Conservation (phyloP, 2,113 vertebrate genomes). For the Nibea albiflora region DNA sequence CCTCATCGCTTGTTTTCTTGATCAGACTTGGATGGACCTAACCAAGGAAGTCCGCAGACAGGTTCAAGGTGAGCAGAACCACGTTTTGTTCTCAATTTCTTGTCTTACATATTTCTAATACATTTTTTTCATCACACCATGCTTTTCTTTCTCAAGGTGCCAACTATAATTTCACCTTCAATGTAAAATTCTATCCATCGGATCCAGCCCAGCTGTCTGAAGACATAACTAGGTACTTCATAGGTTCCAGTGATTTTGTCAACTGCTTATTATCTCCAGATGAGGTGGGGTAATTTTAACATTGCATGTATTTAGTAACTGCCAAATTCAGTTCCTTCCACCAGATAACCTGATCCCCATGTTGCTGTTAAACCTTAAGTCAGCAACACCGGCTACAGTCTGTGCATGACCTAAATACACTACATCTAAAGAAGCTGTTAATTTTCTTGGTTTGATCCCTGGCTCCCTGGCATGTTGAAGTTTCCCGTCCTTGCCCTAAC, state of each 20-base stretch:
- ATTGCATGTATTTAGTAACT: background rate
- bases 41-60: slow-evolving; percentile 96
- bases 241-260: background rate
- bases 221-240: slow-evolving; percentile 94
- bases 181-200: slow-evolving; percentile 89
- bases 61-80: slow-evolving; percentile 88
- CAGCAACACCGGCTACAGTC: no score
- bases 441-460: no score
- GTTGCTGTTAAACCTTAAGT: no score
- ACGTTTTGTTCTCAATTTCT: background rate
- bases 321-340: background rate
- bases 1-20: slow-evolving; percentile 55
- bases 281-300: background rate
- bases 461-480: no score
- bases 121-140: background rate
- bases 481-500: no score
- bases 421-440: no score
- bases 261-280: background rate
- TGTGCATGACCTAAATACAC: no score
- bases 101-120: background rate
- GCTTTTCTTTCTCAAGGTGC: slow-evolving; percentile 61
- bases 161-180: slow-evolving; percentile 90
- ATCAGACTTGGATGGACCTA: slow-evolving; percentile 94
- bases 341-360: no score
- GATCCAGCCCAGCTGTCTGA: slow-evolving; percentile 97